Base-by-base conservation (phyloP, 2,797 vertebrate genomes). In the Brotula barbata region DNA sequence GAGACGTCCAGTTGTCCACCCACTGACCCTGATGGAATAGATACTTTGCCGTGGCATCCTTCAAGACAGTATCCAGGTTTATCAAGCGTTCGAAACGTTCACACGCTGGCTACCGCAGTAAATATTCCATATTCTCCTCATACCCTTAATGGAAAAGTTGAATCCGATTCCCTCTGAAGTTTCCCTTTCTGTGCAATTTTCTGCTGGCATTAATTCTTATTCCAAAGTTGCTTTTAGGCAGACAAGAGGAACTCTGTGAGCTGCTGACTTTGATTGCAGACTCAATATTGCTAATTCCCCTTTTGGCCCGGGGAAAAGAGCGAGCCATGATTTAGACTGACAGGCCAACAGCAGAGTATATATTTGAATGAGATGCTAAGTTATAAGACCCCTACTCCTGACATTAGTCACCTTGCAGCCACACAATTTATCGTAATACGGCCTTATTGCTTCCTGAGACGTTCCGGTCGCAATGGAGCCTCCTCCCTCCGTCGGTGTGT, bases 281-380 rank as follows among this genome's bases (percentile, higher is more conserved):
- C 89, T 89, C 83, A 88, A 91, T 90, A 86, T 83, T 5, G 73
- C 77, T 89, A 86, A 89, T 89, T 89, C 68, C 72, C 77, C 81
- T 89, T 86, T 86, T 88, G 86, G 87, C 89, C 63, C 17, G 21
- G 74, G 66, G 78, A 77, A 87, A 88, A 85, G 64, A 60, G 63
- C 14, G 58, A 17, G 4, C 69, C 50, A 68, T 85, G 77, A 89
- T 84, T 89, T 80, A 89, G 49, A 20, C 73, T 65, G 87, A 87
- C 86, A 81, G 86, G 67, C 64, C 71, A 75, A 86, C 74, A 83
- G 73, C 58, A 63, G 71, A 74, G 73, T 72, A 46, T 87, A 87
- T 88, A 89, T 89, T 82, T 77, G 74, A 89, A 81, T 61, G 71
- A 83, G 73, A 86, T 77, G 73, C 68, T 69, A 83, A 85, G 64